phyloP scores from a whole-genome alignment of 2,113 vertebrate species.

The Nothocercus nigrocapillus region DNA sequence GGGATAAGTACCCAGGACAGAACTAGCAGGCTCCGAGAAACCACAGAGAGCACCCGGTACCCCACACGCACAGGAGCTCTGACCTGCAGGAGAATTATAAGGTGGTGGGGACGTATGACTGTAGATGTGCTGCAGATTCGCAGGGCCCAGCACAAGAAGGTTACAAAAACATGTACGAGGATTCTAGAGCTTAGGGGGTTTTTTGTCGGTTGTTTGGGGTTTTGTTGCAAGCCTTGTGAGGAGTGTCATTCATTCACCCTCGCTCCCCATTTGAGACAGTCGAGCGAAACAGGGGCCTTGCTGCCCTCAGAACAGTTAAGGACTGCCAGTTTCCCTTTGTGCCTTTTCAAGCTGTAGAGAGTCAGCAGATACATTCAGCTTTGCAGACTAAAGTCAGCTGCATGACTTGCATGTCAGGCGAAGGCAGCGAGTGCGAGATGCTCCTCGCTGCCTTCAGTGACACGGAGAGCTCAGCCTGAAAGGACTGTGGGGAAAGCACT shows the following conservation, averaged over 20 bases:
- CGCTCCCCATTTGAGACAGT: neutral
- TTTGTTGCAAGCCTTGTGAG: neutral
- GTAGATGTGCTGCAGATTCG: neutral
- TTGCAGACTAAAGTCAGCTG: neutral
- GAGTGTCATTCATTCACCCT: neutral
- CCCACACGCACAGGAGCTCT: neutral
- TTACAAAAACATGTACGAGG: neutral
- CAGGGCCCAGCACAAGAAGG: neutral
- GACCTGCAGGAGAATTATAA: neutral
- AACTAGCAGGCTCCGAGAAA: neutral
- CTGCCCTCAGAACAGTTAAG: neutral
- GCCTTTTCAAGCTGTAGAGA: neutral
- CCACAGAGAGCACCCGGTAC: neutral
- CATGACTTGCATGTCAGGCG: neutral
- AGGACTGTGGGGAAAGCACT: neutral
- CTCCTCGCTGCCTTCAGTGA: neutral
- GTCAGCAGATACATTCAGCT: neutral
- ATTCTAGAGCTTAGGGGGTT: neutral
- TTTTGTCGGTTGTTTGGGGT: neutral
- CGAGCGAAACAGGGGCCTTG: neutral
- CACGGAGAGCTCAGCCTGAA: neutral
- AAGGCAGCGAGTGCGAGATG: neutral
- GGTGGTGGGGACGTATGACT: too few species aligned
- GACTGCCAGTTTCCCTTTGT: neutral
- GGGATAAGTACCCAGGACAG: neutral